A percentile compares a stretch with the other conserved stretches of the same genome.
phyloP scores from a whole-genome alignment of 2,797 vertebrate genomes.

The Brachyrhaphis roseni region DNA sequence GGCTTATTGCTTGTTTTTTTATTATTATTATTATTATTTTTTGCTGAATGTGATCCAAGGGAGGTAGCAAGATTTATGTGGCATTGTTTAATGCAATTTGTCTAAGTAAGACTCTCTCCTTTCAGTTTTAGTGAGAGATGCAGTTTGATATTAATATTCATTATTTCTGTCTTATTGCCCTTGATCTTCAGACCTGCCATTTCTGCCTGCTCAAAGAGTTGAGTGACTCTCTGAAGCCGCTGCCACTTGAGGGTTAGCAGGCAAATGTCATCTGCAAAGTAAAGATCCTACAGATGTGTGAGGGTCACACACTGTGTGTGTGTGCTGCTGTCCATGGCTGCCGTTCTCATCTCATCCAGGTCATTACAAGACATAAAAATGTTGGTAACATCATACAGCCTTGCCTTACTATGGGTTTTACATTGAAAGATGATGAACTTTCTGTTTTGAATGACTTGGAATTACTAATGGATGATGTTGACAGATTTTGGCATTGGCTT shows the following conservation, averaged over 20 bases:
- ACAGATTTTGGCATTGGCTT: neutral
- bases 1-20: neutral
- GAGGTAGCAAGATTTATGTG: neutral
- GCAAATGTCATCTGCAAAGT: neutral
- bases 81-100: neutral
- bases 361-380: neutral
- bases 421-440: neutral
- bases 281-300: neutral
- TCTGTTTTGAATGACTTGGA: neutral
- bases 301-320: neutral
- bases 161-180: neutral
- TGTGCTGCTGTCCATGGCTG: neutral
- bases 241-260: neutral
- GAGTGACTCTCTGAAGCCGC: neutral
- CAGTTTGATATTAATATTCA: neutral
- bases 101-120: neutral
- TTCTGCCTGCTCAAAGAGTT: neutral
- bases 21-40: no score
- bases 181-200: neutral
- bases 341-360: neutral
- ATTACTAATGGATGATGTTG: neutral
- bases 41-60: neutral
- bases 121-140: neutral
- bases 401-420: neutral
- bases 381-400: neutral